phyloP scores from a whole-genome alignment of 1,140 invertebrate species.

The Battus philenor region DNA sequence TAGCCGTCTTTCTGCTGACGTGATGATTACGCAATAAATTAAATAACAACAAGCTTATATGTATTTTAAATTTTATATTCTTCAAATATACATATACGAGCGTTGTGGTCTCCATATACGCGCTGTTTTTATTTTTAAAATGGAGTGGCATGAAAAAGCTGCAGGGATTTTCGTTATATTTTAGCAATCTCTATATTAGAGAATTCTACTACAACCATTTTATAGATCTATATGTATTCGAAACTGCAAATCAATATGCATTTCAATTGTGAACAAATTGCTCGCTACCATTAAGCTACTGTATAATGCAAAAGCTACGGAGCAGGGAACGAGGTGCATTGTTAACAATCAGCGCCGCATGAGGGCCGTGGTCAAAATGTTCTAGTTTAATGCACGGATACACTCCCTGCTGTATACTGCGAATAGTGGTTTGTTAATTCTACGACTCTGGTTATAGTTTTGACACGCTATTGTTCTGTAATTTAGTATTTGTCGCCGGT shows the following conservation, averaged over 20 bases:
- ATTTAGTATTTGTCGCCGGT: background rate
- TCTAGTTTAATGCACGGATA: slow-evolving; percentile 12
- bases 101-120: no score
- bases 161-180: no score
- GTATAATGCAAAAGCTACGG: background rate
- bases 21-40: no score
- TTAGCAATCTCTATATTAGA: no score
- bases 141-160: no score
- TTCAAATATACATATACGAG: no score
- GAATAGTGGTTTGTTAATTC: slow-evolving; percentile 3
- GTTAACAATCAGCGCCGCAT: slow-evolving; percentile 8
- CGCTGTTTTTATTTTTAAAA: no score
- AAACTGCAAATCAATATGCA: background rate
- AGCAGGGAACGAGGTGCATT: background rate
- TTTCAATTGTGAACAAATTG: slow-evolving; percentile 9
- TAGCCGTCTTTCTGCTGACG: no score
- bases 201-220: no score
- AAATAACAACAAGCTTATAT: no score
- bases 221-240: no score
- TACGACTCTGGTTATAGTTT: background rate
- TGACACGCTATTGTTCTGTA: slow-evolving; percentile 2
- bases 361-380: slow-evolving; percentile 5
- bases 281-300: background rate
- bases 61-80: no score
- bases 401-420: slow-evolving; percentile 1